A percentile compares a stretch with the other conserved stretches of the same genome.
phyloP scores from a whole-genome alignment of 2,888 invertebrate genomes.

The Heliconius erato region DNA sequence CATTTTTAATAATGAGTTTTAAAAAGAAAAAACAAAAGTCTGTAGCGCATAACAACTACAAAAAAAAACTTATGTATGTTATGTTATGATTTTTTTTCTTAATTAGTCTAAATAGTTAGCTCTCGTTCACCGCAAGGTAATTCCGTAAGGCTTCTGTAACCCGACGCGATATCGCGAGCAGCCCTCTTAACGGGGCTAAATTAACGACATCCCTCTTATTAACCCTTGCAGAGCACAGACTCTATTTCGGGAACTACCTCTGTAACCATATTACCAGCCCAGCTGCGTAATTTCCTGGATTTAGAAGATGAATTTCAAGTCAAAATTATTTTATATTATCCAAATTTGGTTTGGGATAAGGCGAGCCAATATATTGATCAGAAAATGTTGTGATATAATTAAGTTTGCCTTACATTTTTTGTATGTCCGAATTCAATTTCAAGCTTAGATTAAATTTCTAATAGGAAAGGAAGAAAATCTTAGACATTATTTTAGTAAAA shows the following conservation, averaged over 20 bases:
- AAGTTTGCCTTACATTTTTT: too few relatives aligned
- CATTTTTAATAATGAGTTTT: too few relatives aligned
- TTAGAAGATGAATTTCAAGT: slow-evolving; percentile 39
- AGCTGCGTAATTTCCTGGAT: slow-evolving; percentile 51
- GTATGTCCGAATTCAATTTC: too few relatives aligned
- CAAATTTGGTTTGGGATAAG: background rate
- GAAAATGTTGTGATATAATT: too few relatives aligned
- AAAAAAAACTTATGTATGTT: too few relatives aligned
- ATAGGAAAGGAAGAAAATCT: background rate
- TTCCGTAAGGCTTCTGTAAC: slow-evolving; percentile 70
- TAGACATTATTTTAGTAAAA: too few relatives aligned
- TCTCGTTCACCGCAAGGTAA: slow-evolving; percentile 70
- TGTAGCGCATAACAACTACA: too few relatives aligned
- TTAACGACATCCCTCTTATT: slow-evolving; percentile 78
- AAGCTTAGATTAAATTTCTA: background rate
- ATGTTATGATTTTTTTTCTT: slow-evolving; percentile 59
- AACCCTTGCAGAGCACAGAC: slow-evolving; percentile 71
- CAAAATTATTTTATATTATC: slow-evolving; percentile 2
- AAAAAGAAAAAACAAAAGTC: too few relatives aligned
- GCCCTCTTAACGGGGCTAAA: slow-evolving; percentile 68
- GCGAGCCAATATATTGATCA: background rate
- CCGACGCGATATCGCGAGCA: slow-evolving; percentile 65
- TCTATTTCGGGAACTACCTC: slow-evolving; percentile 71
- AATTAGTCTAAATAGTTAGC: slow-evolving; percentile 80
- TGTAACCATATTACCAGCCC: slow-evolving; percentile 62